A percentile compares a stretch with the other conserved stretches of the same genome.
Evolutionary conservation across 2,888 invertebrate species (phyloP).

Genomic region (Chloroclysta siterata): DNA sequence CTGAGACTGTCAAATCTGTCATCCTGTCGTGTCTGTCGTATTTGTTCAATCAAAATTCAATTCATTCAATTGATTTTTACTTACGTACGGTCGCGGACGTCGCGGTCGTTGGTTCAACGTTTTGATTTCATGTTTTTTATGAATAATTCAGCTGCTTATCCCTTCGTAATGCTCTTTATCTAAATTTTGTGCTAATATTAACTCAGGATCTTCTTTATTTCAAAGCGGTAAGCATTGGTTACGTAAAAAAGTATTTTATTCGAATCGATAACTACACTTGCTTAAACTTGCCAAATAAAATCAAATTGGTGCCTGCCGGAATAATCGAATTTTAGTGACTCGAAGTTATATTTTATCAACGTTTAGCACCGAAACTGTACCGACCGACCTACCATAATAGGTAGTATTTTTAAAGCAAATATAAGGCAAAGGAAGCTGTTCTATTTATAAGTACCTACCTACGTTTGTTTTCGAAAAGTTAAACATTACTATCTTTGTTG

Average conservation of each 20-base stretch:
- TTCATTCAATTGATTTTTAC: too few species aligned
- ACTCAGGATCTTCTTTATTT: background rate
- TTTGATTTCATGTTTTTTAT: background rate
- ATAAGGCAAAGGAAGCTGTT: background rate
- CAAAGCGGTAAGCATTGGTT: conserved; percentile 8
- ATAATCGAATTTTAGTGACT: background rate
- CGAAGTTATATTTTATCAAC: background rate
- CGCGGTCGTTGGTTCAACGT: too few species aligned
- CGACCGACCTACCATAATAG: too few species aligned
- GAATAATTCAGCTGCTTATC: background rate
- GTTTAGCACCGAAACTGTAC: background rate
- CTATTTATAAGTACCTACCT: background rate
- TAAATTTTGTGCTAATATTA: background rate
- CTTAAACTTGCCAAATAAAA: background rate
- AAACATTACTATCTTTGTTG: background rate
- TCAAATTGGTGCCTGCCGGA: background rate
- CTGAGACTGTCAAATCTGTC: background rate
- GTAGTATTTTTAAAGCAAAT: too few species aligned
- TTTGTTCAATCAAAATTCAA: background rate
- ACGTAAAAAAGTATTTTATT: conserved; percentile 11
- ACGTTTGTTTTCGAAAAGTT: conserved; percentile 6
- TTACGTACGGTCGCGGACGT: too few species aligned
- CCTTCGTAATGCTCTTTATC: conserved; percentile 1
- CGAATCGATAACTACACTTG: too few species aligned
- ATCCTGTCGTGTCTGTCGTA: too few species aligned